A percentile compares a stretch with the other conserved stretches of the same genome.
phyloP scores from a whole-genome alignment of 2,797 vertebrate species.

The Enteromius anoplus region DNA sequence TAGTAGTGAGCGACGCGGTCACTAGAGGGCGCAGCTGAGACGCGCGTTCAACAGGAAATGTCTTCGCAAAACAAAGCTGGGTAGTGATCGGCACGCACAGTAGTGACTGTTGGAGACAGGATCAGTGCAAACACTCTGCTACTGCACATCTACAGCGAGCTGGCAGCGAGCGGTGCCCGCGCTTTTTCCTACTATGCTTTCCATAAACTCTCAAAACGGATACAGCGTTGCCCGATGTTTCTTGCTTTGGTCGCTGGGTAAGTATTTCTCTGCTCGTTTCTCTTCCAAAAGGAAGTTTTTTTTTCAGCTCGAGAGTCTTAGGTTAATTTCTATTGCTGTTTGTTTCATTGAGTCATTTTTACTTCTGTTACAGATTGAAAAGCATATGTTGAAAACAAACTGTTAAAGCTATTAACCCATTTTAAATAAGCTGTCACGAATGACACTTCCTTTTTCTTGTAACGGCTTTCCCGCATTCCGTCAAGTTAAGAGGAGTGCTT shows the following conservation, averaged over 20 bases:
- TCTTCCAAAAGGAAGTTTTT: constrained; percentile 35
- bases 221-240: constrained; percentile 65
- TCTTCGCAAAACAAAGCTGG: constrained; percentile 44
- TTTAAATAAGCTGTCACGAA: constrained; percentile 6
- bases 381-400: neutral
- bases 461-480: neutral
- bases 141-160: constrained; percentile 38
- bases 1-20: constrained; percentile 47
- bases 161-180: constrained; percentile 46
- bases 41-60: constrained; percentile 60
- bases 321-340: neutral
- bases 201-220: constrained; percentile 59
- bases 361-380: neutral
- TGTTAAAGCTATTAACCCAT: neutral
- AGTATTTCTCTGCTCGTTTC: constrained; percentile 68
- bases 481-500: neutral
- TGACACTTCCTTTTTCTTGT: constrained; percentile 13
- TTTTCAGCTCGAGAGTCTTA: neutral
- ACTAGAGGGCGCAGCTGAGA: constrained; percentile 74
- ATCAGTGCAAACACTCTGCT: constrained; percentile 44
- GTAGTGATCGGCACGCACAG: constrained; percentile 8
- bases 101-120: constrained; percentile 49
- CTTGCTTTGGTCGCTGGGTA: constrained; percentile 72
- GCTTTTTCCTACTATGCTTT: constrained; percentile 68
- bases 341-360: neutral